Percentiles rank a stretch among this genome's conserved stretches.
phyloP scores from a whole-genome alignment of 1,140 invertebrate species.

The Drosophila mojavensis region DNA sequence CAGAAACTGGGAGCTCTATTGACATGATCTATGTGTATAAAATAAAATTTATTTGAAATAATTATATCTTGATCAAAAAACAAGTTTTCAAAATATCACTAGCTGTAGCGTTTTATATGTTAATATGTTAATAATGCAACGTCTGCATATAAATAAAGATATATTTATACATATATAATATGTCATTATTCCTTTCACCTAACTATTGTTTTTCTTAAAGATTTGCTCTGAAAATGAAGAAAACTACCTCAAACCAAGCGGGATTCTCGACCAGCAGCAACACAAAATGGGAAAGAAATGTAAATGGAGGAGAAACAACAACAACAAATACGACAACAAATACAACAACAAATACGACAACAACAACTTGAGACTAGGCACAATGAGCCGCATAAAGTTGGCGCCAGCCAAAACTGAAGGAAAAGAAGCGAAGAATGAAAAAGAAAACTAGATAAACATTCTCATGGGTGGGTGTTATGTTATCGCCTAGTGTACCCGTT shows the following conservation, averaged over 20 bases:
- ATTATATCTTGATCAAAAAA: no score
- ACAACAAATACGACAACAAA: conserved; percentile 21
- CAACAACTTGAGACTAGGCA: conserved; percentile 30
- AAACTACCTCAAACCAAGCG: conserved; percentile 10
- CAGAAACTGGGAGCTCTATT: no score
- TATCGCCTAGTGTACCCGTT: background rate
- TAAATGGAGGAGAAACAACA: background rate
- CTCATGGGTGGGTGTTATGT: background rate
- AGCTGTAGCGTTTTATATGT: no score
- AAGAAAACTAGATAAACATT: conserved; percentile 29
- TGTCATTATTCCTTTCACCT: no score
- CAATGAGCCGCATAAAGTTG: conserved; percentile 66
- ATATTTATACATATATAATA: no score
- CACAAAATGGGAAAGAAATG: conserved; percentile 4
- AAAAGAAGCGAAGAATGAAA: conserved; percentile 13
- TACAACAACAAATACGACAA: conserved; percentile 39
- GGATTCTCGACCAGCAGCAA: conserved; percentile 40
- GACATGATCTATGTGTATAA: no score
- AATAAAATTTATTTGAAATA: no score
- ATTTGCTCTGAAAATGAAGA: background rate
- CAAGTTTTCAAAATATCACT: no score
- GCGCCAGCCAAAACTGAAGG: conserved; percentile 52
- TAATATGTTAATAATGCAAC: no score
- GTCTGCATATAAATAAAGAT: no score
- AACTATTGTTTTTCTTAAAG: background rate